Base-by-base conservation (phyloP, 2,888 invertebrate genomes). In the Cyclophora albipunctata region DNA sequence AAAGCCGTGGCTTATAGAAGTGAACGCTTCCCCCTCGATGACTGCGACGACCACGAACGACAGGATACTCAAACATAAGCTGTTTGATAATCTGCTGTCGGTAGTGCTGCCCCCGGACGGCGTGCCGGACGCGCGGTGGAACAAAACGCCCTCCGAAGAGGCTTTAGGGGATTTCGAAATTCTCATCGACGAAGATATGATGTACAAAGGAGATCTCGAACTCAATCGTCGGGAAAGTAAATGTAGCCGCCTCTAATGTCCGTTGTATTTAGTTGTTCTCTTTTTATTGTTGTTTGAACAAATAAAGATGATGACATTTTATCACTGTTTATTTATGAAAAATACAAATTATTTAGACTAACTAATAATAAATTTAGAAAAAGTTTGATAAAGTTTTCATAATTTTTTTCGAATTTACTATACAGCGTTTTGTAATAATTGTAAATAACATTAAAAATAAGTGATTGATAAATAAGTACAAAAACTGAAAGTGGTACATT, bases 21-120 rank as follows among this genome's bases (percentile, higher is more conserved):
- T 96, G 45, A 98, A 98, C 76, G 96, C 98, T 3, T 97, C 97
- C 3, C 98, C 98, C 0, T 97, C 97, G 0, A 83, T 98, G 63
- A 95, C 96, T 3, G 95, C 97, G 2, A 98, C 98, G 0, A 98
- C 98, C 0, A 94, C 94, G 0, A 96, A 96, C 72, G 98, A 98
- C 80, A 90, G 97, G 66, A 96, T 97, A 68, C 90, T 98, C 69
- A 98, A 98, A 79, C 95, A 96, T 71, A 96, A 97, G 83, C 89
- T 98, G 47, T 93, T 98, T 58, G 96, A 97, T 76, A 97, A 97
- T 81, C 95, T 97, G 63, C 90, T 98, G 64, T 95, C 96, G 47
- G 93, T 97, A 52, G 94, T 98, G 3, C 84, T 97, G 34, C 97
- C 97, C 3, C 94, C 96, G 1, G 93, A 93, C 65, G 96, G 96